phyloP scores from a whole-genome alignment of 2,888 invertebrate species.

The Liodrosophila aerea region DNA sequence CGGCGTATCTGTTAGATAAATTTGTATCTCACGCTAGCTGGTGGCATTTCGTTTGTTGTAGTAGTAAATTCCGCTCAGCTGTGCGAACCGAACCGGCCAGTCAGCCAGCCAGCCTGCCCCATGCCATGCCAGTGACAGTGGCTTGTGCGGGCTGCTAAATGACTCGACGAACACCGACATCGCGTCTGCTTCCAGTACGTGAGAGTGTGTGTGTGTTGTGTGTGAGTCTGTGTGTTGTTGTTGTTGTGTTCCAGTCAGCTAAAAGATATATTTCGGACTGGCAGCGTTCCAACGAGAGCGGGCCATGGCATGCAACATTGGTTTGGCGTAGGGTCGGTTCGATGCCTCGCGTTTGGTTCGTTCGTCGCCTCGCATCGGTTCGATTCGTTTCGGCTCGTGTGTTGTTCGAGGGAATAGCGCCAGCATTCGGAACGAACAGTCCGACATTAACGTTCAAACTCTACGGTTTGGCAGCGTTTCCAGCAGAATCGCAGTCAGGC shows the following conservation, averaged over 20 bases:
- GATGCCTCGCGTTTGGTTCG: slow-evolving; percentile 22
- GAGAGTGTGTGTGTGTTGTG: neutral
- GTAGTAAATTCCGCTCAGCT: slow-evolving; percentile 70
- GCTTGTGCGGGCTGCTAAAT: slow-evolving; percentile 40
- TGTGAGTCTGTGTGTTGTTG: neutral
- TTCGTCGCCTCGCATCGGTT: slow-evolving; percentile 15
- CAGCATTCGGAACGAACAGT: slow-evolving; percentile 77
- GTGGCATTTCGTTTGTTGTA: no score
- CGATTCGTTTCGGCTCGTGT: slow-evolving; percentile 32
- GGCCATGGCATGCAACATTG: slow-evolving; percentile 45
- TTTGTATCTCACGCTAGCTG: slow-evolving; percentile 52
- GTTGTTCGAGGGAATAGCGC: slow-evolving; percentile 44
- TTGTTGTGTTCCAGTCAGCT: slow-evolving; percentile 16
- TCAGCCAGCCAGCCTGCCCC: neutral
- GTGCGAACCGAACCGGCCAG: slow-evolving; percentile 52
- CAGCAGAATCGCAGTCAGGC: slow-evolving; percentile 22
- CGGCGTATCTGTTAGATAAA: slow-evolving; percentile 57
- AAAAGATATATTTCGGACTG: slow-evolving; percentile 47
- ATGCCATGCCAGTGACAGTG: neutral
- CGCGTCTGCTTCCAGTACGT: neutral
- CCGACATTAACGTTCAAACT: slow-evolving; percentile 82
- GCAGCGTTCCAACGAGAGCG: slow-evolving; percentile 55
- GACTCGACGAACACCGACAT: slow-evolving; percentile 13
- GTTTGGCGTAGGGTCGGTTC: slow-evolving; percentile 19
- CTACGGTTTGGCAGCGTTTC: slow-evolving; percentile 79